These are phyloP conservation scores for Drosophila sechellia DNA, from an alignment of 1,140 invertebrate species.

Conservation along the genomic window DNA sequence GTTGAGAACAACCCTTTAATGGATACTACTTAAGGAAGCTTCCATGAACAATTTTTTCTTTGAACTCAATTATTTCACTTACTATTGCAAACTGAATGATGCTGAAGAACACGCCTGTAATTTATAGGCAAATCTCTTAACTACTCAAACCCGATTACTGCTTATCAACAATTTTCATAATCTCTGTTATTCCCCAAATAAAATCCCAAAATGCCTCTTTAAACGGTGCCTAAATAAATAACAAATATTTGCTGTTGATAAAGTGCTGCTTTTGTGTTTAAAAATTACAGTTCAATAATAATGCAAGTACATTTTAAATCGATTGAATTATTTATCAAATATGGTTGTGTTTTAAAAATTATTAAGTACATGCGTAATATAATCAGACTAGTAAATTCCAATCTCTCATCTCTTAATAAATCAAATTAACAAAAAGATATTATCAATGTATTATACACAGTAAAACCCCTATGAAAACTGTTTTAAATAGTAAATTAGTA, in stretches of 20 bases:
- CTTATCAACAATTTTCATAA: conserved; percentile 5
- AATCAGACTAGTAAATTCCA: too few relatives aligned
- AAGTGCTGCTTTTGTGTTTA: neutral
- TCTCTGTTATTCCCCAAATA: neutral
- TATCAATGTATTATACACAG: too few relatives aligned
- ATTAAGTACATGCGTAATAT: neutral
- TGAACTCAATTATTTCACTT: neutral
- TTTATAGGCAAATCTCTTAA: conserved; percentile 46
- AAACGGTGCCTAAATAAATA: conserved; percentile 37
- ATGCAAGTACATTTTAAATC: too few relatives aligned
- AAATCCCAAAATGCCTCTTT: neutral
- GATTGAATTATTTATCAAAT: too few relatives aligned
- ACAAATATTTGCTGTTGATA: neutral
- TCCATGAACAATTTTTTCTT: neutral
- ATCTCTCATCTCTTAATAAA: neutral
- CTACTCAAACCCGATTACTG: neutral
- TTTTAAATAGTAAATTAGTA: too few relatives aligned
- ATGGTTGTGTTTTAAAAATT: neutral
- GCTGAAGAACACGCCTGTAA: neutral
- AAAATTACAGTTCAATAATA: neutral
- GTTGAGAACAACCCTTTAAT: conserved; percentile 55
- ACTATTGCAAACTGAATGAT: conserved; percentile 9
- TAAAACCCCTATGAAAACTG: too few relatives aligned
- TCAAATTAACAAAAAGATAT: too few relatives aligned
- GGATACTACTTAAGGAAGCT: conserved; percentile 70